Conservation (phyloP, 92 coral and sea anemone species). For the Muricea muricata region DNA sequence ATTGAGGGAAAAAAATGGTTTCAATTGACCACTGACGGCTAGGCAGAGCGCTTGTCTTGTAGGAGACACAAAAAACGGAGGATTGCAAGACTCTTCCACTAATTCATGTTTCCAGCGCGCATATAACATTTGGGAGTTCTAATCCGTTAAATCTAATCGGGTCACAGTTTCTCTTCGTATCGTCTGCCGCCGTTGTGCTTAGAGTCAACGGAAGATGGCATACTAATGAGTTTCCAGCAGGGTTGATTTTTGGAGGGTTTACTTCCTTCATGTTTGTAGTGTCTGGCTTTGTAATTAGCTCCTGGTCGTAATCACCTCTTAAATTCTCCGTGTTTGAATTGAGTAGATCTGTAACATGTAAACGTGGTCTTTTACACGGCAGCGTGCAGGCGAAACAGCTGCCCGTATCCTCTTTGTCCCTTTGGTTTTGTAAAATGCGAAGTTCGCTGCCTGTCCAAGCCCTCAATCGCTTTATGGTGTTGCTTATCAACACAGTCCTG, state of each 20-base stretch:
- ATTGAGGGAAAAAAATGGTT: background rate
- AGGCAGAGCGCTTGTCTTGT: too few relatives aligned
- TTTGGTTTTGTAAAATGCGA: background rate
- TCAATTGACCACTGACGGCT: too few relatives aligned
- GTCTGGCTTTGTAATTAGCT: background rate
- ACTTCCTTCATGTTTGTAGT: background rate
- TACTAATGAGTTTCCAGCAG: background rate
- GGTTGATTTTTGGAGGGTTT: background rate
- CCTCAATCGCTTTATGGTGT: constrained; percentile 89
- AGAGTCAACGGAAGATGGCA: background rate
- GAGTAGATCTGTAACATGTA: background rate
- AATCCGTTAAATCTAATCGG: constrained; percentile 69
- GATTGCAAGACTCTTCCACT: too few relatives aligned
- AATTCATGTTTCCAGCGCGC: constrained; percentile 94
- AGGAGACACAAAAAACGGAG: too few relatives aligned
- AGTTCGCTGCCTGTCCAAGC: constrained; percentile 14
- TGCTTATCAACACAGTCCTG: constrained; percentile 92
- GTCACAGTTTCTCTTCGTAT: constrained; percentile 30
- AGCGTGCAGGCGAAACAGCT: constrained; percentile 1
- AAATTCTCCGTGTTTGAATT: background rate
- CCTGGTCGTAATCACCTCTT: constrained; percentile 5
- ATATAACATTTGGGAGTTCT: constrained; percentile 91
- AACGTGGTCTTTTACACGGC: constrained; percentile 40
- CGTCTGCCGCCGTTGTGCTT: background rate
- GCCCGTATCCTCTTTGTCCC: background rate